Conservation (phyloP, 2,797 vertebrate genomes). For the Parauchenoglanis punctatus region DNA sequence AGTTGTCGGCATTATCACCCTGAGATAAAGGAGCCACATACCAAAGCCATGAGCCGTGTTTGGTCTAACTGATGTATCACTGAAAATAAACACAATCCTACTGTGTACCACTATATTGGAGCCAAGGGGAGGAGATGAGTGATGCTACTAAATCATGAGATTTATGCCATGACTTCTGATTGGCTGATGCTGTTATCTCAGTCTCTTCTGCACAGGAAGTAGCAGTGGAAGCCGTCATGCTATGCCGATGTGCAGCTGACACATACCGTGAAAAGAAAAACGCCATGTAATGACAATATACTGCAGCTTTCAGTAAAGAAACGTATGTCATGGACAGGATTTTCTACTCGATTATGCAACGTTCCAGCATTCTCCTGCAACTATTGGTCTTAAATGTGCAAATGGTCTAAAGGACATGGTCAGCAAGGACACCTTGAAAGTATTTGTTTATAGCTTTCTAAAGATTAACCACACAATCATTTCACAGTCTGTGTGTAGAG, state of each 20-base stretch:
- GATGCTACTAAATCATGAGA: constrained; percentile 35
- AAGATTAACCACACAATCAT: not conserved
- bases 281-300: not conserved
- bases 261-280: not conserved
- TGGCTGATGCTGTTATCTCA: constrained; percentile 24
- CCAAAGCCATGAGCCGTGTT: constrained; percentile 51
- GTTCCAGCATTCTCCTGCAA: not conserved
- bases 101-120: constrained; percentile 18
- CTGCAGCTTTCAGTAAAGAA: not conserved
- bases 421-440: not conserved
- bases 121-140: constrained; percentile 38
- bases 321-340: not conserved
- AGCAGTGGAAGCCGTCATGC: not conserved
- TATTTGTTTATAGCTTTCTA: not conserved
- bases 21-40: constrained; percentile 52
- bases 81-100: constrained; percentile 53
- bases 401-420: too few relatives aligned
- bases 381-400: not conserved
- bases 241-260: not conserved
- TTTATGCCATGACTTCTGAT: constrained; percentile 41
- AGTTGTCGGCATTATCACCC: constrained; percentile 44
- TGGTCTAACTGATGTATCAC: constrained; percentile 55
- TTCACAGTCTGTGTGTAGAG: not conserved
- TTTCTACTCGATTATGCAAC: not conserved
- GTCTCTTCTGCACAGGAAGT: not conserved